Base-by-base conservation (phyloP, 2,888 invertebrate genomes). In the Masnerella sp. region DNA sequence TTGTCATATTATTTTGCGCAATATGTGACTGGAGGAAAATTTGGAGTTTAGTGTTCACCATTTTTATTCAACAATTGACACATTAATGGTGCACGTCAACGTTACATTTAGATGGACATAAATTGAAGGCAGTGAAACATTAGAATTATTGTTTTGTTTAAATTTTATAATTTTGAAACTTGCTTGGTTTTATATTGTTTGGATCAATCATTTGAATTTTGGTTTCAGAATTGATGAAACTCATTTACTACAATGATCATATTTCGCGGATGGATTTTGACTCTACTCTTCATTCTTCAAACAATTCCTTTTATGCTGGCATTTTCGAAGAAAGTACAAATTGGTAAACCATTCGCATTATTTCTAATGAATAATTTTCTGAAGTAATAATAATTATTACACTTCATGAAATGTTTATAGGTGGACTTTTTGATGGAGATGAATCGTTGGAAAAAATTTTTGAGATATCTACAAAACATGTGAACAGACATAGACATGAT, bases 371-470 rank as follows among this genome's bases (percentile, higher is more conserved):
- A 30, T 3, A 36, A 22, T 20, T 1, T 1, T 22, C 14, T 15
- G 9, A 47, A n/a, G 2, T 38, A 30, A 38, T 56, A 11, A 22
- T 30, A 25, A 17, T 25, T 61, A 30, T 28, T 18, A 7, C 12
- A 9, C 2, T 25, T 2, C 8, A 7, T 4, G 8, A 30, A 15
- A 7, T 1, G 17, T 25, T 32, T 45, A 11, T 47, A 76, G 76
- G 76, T 0, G 76, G 67, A 17, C 40, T 76, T 17, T 76, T 76
- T 25, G 76, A 76, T 11, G 51, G 45, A 2, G 74, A 76, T 36
- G 52, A 68, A 11, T 34, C n/a, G 5, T 12, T 74, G 8, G 38
- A 65, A 45, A 58, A 64, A 49, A 47, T 59, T 5, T 76, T 76
- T 28, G 54, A 74, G 4, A 12, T 71, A 15, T 74, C 76, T 18